Conservation (phyloP, 2,888 invertebrate genomes). For the Melanchra persicariae region DNA sequence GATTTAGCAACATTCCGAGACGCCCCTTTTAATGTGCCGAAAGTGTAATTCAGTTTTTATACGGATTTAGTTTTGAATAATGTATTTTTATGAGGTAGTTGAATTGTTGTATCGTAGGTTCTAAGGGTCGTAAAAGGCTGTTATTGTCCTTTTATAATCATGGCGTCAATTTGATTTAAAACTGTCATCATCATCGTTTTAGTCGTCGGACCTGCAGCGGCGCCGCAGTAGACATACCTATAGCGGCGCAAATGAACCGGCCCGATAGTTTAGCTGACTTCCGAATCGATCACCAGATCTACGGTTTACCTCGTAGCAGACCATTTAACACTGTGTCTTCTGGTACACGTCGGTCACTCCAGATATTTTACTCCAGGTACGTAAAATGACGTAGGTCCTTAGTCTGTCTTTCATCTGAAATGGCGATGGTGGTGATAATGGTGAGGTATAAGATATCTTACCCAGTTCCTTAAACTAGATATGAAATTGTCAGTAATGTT, state of each 20-base stretch:
- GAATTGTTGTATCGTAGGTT: background rate
- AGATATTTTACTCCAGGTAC: background rate
- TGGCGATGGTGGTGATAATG: background rate
- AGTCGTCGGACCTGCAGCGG: no score
- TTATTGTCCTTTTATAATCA: background rate
- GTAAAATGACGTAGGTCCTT: no score
- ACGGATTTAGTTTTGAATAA: conserved; percentile 47
- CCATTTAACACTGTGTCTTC: background rate
- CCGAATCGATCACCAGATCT: background rate
- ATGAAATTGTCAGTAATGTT: no score
- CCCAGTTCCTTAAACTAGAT: no score
- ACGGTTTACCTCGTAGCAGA: background rate
- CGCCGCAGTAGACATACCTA: no score
- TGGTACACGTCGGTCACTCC: background rate
- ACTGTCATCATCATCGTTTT: background rate
- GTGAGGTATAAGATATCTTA: background rate
- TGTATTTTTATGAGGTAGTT: conserved; percentile 25
- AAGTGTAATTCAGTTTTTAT: conserved; percentile 75
- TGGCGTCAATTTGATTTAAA: background rate
- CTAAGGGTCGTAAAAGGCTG: background rate
- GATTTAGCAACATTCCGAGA: conserved; percentile 87
- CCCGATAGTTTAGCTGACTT: no score
- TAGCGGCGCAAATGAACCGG: no score
- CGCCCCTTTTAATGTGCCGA: conserved; percentile 76
- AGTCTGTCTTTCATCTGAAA: background rate